phyloP scores from a whole-genome alignment of 2,797 vertebrate genomes.

The Leptodactylus fallax region DNA sequence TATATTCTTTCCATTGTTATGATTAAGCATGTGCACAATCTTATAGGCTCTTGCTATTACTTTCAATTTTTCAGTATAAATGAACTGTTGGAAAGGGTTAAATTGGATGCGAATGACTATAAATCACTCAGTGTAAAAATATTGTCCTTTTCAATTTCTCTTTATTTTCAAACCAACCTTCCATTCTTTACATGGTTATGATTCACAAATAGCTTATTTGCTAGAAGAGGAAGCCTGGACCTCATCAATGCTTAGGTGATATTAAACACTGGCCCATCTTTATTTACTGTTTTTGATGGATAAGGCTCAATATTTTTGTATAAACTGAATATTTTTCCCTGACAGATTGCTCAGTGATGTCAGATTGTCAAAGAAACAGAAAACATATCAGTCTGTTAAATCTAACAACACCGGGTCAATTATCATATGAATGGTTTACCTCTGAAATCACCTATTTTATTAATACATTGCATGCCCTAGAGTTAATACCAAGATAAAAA shows the following conservation, averaged over 20 bases:
- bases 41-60: constrained; percentile 20
- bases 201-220: neutral
- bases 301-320: constrained; percentile 31
- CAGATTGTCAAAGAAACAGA: neutral
- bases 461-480: neutral
- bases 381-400: constrained; percentile 24
- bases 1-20: constrained; percentile 22
- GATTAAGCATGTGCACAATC: constrained; percentile 44
- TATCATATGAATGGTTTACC: neutral
- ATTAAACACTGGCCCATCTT: constrained; percentile 13
- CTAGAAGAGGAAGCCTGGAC: neutral
- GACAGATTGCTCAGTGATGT: constrained; percentile 23
- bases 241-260: neutral
- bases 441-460: neutral
- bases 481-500: neutral
- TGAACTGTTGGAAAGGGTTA: neutral
- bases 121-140: constrained; percentile 6
- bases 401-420: neutral
- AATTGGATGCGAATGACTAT: neutral
- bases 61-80: constrained; percentile 10
- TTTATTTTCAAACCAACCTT: neutral
- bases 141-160: constrained; percentile 3
- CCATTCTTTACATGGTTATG: neutral
- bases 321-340: neutral
- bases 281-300: constrained; percentile 19